These are phyloP conservation scores for Semibalanus balanoides DNA, from an alignment of 1,140 invertebrate species.

Conservation along the genomic window DNA sequence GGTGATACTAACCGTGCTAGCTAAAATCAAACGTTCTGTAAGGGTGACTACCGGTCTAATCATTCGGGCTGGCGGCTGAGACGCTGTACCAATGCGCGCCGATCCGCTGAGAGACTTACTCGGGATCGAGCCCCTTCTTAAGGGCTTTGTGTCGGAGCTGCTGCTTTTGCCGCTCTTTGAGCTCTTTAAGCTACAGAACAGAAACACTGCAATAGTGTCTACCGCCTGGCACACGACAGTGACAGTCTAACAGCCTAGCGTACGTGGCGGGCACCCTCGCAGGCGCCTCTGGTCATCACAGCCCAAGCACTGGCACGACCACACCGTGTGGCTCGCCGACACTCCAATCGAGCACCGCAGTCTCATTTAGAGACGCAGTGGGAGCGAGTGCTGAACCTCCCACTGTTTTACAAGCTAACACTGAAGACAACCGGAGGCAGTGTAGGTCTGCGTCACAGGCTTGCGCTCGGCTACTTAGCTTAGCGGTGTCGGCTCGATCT, in stretches of 20 bases:
- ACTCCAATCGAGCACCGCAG: background rate
- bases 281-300: background rate
- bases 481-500: too few relatives aligned
- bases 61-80: background rate
- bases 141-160: slow-evolving; percentile 67
- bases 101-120: slow-evolving; percentile 33
- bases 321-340: background rate
- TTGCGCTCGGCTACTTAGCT: too few relatives aligned
- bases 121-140: slow-evolving; percentile 89
- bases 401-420: background rate
- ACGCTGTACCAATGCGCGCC: background rate
- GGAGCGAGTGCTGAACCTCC: background rate
- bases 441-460: too few relatives aligned
- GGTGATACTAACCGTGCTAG: background rate
- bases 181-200: slow-evolving; percentile 34
- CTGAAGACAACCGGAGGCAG: background rate
- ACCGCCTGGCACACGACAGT: slow-evolving; percentile 4
- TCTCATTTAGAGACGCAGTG: background rate
- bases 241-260: background rate
- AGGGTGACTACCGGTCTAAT: background rate
- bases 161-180: slow-evolving; percentile 38
- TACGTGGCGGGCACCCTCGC: background rate
- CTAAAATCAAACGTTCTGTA: too few relatives aligned
- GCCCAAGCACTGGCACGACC: background rate
- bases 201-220: slow-evolving; percentile 6